Evolutionary conservation across 2,888 invertebrate species (phyloP).

Genomic region (Margaritifera margaritifera): DNA sequence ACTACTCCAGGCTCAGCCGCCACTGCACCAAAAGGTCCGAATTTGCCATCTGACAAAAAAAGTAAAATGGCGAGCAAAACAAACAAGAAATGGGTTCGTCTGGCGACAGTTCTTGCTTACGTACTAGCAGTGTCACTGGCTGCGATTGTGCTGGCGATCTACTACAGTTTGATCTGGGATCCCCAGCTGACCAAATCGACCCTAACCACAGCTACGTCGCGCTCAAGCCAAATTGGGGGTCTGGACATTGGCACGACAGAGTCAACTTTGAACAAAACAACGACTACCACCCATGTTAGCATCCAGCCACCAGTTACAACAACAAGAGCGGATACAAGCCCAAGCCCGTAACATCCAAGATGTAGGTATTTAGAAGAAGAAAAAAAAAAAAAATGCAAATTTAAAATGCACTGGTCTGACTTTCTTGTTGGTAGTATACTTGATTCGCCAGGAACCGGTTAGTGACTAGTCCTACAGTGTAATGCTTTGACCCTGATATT

Average conservation of each 20-base stretch:
- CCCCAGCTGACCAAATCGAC: slow-evolving; percentile 76
- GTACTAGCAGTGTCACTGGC: slow-evolving; percentile 94
- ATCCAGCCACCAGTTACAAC: no score
- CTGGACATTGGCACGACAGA: slow-evolving; percentile 14
- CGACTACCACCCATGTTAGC: not conserved
- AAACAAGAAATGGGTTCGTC: slow-evolving; percentile 87
- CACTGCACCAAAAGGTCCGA: slow-evolving; percentile 47
- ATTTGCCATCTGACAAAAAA: slow-evolving; percentile 61
- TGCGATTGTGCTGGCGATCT: slow-evolving; percentile 92
- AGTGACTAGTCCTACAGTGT: no score
- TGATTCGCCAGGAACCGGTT: no score
- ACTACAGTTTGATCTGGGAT: slow-evolving; percentile 96
- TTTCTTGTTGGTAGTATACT: no score
- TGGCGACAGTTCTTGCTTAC: slow-evolving; percentile 94
- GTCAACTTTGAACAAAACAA: slow-evolving; percentile 22
- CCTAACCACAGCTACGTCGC: slow-evolving; percentile 25
- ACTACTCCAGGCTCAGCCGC: slow-evolving; percentile 18
- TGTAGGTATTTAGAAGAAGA: no score
- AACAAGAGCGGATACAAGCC: no score
- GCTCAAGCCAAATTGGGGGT: slow-evolving; percentile 3
- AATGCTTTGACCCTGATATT: no score
- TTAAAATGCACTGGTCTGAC: no score
- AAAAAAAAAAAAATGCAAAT: no score
- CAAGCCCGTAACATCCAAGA: no score
- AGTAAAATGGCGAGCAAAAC: slow-evolving; percentile 70